Percentiles rank a stretch among this genome's conserved stretches.
Conservation (phyloP, 2,113 vertebrate genomes). For the Nycticorax nycticorax region DNA sequence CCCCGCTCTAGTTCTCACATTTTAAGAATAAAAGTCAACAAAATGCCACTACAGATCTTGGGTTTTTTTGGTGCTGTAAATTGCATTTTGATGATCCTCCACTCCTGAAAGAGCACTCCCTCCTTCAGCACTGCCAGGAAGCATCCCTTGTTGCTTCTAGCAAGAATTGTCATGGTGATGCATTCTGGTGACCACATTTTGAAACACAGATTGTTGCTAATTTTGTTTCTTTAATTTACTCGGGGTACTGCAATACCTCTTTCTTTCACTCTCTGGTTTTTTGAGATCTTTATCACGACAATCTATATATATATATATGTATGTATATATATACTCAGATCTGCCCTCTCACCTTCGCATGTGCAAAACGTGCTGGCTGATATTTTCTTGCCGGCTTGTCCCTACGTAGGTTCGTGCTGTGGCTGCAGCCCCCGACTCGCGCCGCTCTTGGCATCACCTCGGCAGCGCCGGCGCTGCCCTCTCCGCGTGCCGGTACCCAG, state of each 20-base stretch:
- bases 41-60: background rate
- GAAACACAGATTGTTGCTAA: conserved; percentile 60
- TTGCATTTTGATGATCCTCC: background rate
- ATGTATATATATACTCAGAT: background rate
- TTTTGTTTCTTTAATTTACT: conserved; percentile 29
- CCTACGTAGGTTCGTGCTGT: rapidly evolving
- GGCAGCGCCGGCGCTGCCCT: background rate
- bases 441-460: rapidly evolving
- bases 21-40: conserved; percentile 48
- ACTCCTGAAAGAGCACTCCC: background rate
- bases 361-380: background rate
- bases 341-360: background rate
- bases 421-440: background rate
- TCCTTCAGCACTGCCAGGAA: conserved; percentile 2
- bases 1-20: conserved; percentile 4
- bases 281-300: background rate
- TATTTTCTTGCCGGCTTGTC: background rate
- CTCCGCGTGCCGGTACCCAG: rapidly evolving
- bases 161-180: conserved; percentile 60
- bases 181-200: conserved; percentile 51
- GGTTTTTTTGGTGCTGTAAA: background rate
- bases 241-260: background rate
- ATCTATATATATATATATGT: background rate
- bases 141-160: conserved; percentile 57
- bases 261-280: background rate